These are phyloP conservation scores for Oncorhynchus mykiss DNA, from an alignment of 2,113 vertebrate genomes.

Conservation along the genomic window DNA sequence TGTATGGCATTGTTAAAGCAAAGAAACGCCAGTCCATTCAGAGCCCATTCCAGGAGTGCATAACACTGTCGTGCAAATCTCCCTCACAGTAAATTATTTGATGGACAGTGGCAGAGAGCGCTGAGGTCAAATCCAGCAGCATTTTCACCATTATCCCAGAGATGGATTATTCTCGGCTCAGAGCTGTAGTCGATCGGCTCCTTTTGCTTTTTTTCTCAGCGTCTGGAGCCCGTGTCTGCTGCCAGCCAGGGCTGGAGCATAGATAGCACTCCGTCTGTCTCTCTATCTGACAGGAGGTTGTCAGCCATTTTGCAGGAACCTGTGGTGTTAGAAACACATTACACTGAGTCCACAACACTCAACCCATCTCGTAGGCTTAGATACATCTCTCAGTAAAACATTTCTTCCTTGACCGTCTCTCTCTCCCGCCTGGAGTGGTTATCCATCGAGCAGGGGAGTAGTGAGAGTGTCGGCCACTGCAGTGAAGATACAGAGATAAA, in stretches of 20 bases:
- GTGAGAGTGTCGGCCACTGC: neutral
- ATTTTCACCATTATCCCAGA: constrained; percentile 43
- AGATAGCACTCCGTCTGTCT: neutral
- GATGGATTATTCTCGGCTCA: constrained; percentile 46
- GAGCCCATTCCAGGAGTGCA: constrained; percentile 3
- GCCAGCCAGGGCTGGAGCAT: constrained; percentile 32
- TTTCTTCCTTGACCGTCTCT: constrained; percentile 1
- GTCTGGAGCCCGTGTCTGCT: constrained; percentile 2
- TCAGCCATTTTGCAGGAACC: neutral
- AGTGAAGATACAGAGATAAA: constrained; percentile 3
- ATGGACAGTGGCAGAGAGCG: constrained; percentile 37
- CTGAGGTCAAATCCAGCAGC: constrained; percentile 35
- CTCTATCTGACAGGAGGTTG: constrained; percentile 35
- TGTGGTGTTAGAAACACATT: constrained; percentile 45
- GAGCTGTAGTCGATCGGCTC: neutral
- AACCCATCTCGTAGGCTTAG: constrained; percentile 29
- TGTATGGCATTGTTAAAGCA: no score
- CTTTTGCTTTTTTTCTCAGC: constrained; percentile 3
- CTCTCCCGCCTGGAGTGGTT: constrained; percentile 7
- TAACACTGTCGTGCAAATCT: constrained; percentile 10
- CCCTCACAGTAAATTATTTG: constrained; percentile 34
- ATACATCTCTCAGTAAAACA: constrained; percentile 17
- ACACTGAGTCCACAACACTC: constrained; percentile 31
- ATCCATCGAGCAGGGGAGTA: constrained; percentile 16
- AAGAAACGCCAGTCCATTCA: neutral